phyloP scores from a whole-genome alignment of 2,888 invertebrate genomes.

The Macrophya alboannulata region DNA sequence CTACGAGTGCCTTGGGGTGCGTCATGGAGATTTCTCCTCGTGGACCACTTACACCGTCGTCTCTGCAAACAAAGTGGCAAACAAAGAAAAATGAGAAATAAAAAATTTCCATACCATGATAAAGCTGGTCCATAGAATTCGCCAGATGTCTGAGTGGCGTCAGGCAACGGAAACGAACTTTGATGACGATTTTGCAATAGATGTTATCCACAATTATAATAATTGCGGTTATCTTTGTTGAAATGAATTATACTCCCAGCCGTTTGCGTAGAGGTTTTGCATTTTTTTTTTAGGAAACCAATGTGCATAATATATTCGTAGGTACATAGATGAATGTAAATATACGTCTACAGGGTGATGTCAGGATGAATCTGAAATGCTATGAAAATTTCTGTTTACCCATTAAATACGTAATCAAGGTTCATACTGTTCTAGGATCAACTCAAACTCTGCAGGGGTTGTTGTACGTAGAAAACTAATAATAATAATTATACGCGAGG shows the following conservation, averaged over 20 bases:
- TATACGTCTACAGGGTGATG: background rate
- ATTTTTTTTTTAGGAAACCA: background rate
- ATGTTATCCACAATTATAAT: background rate
- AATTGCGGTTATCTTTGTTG: background rate
- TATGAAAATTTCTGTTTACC: slow-evolving; percentile 1
- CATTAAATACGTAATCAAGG: slow-evolving; percentile 33
- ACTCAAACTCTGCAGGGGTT: background rate
- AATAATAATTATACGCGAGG: slow-evolving; percentile 34
- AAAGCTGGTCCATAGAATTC: background rate
- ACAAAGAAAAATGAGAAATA: background rate
- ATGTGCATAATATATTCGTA: background rate
- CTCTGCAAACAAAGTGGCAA: slow-evolving; percentile 7
- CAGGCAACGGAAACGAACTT: background rate
- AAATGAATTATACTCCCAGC: background rate
- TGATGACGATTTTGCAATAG: background rate
- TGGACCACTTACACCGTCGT: slow-evolving; percentile 10
- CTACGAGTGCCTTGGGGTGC: background rate
- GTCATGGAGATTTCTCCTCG: background rate
- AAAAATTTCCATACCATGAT: background rate
- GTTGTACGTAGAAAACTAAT: slow-evolving; percentile 10
- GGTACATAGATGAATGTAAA: background rate
- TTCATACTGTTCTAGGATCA: slow-evolving; percentile 33
- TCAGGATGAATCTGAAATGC: slow-evolving; percentile 5
- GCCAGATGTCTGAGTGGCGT: background rate
- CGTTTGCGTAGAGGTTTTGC: background rate